Percentiles rank a stretch among this genome's conserved stretches.
Evolutionary conservation across 2,113 vertebrate genomes (phyloP).

Genomic region (Brachirus orientalis): DNA sequence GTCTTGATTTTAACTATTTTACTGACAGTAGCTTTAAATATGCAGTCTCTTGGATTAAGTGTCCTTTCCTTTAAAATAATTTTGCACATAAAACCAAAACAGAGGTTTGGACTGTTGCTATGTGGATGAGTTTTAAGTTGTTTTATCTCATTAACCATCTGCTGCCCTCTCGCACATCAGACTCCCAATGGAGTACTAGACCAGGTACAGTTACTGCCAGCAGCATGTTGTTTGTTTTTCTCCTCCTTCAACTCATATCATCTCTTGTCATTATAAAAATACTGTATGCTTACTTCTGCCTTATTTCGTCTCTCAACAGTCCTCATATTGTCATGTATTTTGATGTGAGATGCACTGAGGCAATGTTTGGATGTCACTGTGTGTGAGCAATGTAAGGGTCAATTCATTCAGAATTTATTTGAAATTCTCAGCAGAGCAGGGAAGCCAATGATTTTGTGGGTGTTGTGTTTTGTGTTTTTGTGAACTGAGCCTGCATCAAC

Average conservation of each 20-base stretch:
- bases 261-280: not conserved
- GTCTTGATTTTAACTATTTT: no score
- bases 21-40: no score
- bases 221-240: conserved; percentile 53
- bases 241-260: not conserved
- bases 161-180: conserved; percentile 57
- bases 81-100: not conserved
- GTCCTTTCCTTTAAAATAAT: no score
- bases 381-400: not conserved
- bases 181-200: conserved; percentile 79
- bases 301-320: not conserved
- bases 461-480: not conserved
- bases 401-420: not conserved
- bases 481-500: not conserved
- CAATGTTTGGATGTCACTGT: conserved; percentile 12
- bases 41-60: no score
- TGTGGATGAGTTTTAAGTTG: not conserved
- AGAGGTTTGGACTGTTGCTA: not conserved
- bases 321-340: not conserved
- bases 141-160: conserved; percentile 43
- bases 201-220: conserved; percentile 71
- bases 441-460: not conserved
- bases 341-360: conserved; percentile 8
- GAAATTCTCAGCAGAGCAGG: not conserved
- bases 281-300: not conserved